These are phyloP conservation scores for Hofmannophila pseudospretella DNA, from an alignment of 2,888 invertebrate genomes.

Conservation along the genomic window DNA sequence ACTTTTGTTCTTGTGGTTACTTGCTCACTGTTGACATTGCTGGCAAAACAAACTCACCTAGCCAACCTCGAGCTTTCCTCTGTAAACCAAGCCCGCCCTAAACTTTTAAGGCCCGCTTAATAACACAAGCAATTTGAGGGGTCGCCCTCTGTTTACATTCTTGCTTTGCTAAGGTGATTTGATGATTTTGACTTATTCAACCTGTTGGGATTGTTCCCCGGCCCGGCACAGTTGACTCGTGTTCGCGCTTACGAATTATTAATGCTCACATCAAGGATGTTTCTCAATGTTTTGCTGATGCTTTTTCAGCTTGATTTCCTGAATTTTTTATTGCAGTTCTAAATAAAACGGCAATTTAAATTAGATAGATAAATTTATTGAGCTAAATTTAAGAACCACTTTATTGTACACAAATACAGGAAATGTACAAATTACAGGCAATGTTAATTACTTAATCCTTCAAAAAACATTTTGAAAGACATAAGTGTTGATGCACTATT, in stretches of 20 bases:
- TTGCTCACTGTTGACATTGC: slow-evolving; percentile 58
- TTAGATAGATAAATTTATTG: no score
- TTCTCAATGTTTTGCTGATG: not conserved
- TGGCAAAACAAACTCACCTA: slow-evolving; percentile 63
- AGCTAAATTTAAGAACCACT: no score
- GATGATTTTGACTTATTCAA: slow-evolving; percentile 75
- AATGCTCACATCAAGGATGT: slow-evolving; percentile 16
- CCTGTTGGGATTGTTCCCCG: slow-evolving; percentile 46
- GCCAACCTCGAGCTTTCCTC: slow-evolving; percentile 61
- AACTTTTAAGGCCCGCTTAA: slow-evolving; percentile 74
- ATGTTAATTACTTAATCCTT: slow-evolving; percentile 1
- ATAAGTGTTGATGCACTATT: slow-evolving; percentile 1
- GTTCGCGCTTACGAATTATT: slow-evolving; percentile 32
- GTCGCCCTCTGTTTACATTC: slow-evolving; percentile 70
- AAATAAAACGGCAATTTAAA: no score
- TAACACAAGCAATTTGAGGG: slow-evolving; percentile 73
- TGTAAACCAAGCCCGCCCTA: slow-evolving; percentile 68
- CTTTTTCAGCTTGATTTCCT: no score
- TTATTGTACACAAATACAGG: no score
- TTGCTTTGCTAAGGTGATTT: slow-evolving; percentile 71
- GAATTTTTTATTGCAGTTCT: no score
- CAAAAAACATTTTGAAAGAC: not conserved
- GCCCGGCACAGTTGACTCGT: slow-evolving; percentile 23
- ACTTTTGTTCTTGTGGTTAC: not conserved
- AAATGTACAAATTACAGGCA: not conserved